Percentiles rank a stretch among this genome's conserved stretches.
phyloP scores from a whole-genome alignment of 2,888 invertebrate species.

The Agrochola lota region DNA sequence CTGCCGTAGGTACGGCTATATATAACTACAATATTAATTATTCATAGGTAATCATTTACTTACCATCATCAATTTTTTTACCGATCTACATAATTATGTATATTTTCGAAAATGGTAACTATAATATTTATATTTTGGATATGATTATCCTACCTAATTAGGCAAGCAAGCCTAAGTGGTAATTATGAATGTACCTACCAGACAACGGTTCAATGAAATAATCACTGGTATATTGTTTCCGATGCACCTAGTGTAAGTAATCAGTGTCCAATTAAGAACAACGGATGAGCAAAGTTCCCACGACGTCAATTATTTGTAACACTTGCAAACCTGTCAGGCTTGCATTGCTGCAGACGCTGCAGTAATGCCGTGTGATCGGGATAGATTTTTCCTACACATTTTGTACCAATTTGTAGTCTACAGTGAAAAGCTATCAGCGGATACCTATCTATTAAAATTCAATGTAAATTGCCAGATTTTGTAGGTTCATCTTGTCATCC shows the following conservation, averaged over 20 bases:
- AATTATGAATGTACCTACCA: conserved; percentile 3
- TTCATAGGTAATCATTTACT: no score
- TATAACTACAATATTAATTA: background rate
- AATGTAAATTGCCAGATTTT: background rate
- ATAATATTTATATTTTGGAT: background rate
- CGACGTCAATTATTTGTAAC: conserved; percentile 21
- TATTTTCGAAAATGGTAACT: background rate
- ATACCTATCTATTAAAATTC: background rate
- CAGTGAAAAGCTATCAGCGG: background rate
- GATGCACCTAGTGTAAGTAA: conserved; percentile 24
- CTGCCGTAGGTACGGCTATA: no score
- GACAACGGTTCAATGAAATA: background rate
- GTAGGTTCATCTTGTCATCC: no score
- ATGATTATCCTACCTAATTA: conserved; percentile 1
- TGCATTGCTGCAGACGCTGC: conserved; percentile 1
- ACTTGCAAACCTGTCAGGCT: conserved; percentile 9
- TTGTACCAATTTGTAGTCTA: background rate
- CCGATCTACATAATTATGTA: background rate
- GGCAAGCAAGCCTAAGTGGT: background rate
- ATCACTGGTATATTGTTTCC: conserved; percentile 15
- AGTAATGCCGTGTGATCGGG: conserved; percentile 1
- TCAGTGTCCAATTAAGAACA: conserved; percentile 22
- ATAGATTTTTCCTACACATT: background rate
- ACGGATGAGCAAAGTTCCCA: conserved; percentile 28
- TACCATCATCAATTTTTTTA: background rate